Base-by-base conservation (phyloP, 2,113 vertebrate genomes). In the Isurus oxyrinchus region DNA sequence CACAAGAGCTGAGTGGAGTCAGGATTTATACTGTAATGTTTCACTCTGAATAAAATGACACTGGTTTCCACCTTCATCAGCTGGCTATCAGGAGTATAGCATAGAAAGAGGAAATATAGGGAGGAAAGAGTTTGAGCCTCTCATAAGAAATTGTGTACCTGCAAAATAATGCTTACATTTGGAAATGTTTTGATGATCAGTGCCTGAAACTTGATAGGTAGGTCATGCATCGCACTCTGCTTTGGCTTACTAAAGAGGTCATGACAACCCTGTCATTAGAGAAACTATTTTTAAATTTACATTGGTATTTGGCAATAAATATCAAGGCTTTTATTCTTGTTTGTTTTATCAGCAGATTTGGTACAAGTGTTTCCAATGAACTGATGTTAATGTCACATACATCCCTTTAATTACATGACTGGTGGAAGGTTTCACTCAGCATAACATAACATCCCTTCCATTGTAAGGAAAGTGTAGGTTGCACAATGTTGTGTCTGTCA, bases 251-350 rank as follows among this genome's bases (percentile, higher is more conserved):
- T 63, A 44, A 40, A 94, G 19, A 63, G 90, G 90, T 94, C 90
- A 94, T 94, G 90, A 94, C 59, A 40, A 94, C 90, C 90, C 61
- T 63, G 90, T 63, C 90, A 63, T 94, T 40, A 61, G 0, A 91
- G 11, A 59, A 57, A 59, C 21, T 88, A 88, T 19, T 59, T 61
- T 91, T 59, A 63, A 91, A 40, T 94, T 63, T 66, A 63, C n/a
- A 40, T 94, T 94, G 19, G 16, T 94, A 94, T 66, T 94, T 94
- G 90, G 90, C 59, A 94, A 40, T 94, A 40, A 94, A 94, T 14
- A 19, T 63, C 27, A 19, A 8, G 27, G 7, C 66, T 93, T 63
- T 19, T 63, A 40, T 94, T 94, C 31, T 61, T 44, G 21, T 21
- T 94, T 66, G 59, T 63, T 35, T 63, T 40, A 21, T 63, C 57